phyloP scores from a whole-genome alignment of 2,113 vertebrate genomes.

The Grammomys dolichurus region DNA sequence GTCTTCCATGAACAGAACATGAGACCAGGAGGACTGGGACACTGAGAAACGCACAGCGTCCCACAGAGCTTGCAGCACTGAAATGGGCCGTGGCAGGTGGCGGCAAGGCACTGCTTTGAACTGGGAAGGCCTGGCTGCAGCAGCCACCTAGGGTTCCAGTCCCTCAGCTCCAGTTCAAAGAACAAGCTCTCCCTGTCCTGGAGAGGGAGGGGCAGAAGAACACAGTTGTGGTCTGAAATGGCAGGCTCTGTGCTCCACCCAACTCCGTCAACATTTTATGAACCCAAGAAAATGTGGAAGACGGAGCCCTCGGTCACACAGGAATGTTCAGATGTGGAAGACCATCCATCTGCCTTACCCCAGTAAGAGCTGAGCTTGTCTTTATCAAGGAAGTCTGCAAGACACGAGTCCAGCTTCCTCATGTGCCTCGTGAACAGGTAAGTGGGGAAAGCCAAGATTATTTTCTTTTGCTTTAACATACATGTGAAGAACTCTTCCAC shows the following conservation, averaged over 20 bases:
- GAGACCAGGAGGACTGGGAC: not conserved
- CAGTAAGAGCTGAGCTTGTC: not conserved
- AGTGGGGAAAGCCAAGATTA: not conserved
- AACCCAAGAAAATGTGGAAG: not conserved
- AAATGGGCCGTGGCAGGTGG: conserved; percentile 70
- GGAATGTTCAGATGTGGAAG: not conserved
- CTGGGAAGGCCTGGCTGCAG: not conserved
- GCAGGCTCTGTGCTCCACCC: not conserved
- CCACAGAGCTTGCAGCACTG: conserved; percentile 61
- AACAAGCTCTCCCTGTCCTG: not conserved
- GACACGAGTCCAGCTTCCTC: rapidly evolving
- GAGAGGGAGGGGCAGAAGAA: not conserved
- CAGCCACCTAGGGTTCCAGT: not conserved
- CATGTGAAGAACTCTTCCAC: not conserved
- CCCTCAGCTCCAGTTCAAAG: conserved; percentile 45
- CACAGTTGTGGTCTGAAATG: not conserved
- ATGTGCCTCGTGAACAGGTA: not conserved
- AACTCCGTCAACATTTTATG: not conserved
- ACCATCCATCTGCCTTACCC: not conserved
- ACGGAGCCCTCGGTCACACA: rapidly evolving
- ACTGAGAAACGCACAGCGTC: conserved; percentile 45
- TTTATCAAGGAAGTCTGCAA: rapidly evolving
- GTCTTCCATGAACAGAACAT: conserved; percentile 70
- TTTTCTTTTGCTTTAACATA: rapidly evolving
- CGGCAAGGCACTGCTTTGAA: conserved; percentile 40